A percentile compares a stretch with the other conserved stretches of the same genome.
phyloP scores from a whole-genome alignment of 2,888 invertebrate species.

The Thera obeliscata region DNA sequence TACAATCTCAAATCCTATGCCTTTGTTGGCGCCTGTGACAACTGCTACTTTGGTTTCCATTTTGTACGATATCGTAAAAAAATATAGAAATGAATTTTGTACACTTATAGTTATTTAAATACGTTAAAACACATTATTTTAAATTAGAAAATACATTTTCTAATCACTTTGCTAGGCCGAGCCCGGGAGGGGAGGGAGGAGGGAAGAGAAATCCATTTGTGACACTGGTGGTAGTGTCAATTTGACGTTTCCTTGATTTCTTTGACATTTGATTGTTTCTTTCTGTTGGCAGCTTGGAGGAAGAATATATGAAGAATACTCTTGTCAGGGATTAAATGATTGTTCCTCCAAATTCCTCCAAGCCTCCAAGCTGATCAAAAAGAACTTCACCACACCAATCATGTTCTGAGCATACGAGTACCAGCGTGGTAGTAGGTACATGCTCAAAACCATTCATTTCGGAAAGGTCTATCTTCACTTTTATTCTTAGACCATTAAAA shows the following conservation, averaged over 20 bases:
- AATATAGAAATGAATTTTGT: slow-evolving; percentile 28
- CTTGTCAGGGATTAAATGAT: too few relatives aligned
- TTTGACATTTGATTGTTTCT: not conserved
- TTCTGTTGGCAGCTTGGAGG: not conserved
- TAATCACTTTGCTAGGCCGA: slow-evolving; percentile 28
- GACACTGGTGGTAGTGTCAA: slow-evolving; percentile 8
- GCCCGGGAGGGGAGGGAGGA: slow-evolving; percentile 11
- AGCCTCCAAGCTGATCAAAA: too few relatives aligned
- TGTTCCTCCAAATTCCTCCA: too few relatives aligned
- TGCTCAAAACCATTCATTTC: too few relatives aligned
- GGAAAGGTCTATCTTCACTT: too few relatives aligned
- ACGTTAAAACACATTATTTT: slow-evolving; percentile 39
- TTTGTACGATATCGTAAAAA: slow-evolving; percentile 57
- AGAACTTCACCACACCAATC: too few relatives aligned
- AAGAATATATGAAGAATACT: too few relatives aligned
- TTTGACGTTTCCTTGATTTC: not conserved
- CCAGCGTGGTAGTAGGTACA: too few relatives aligned
- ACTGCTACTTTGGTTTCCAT: slow-evolving; percentile 83
- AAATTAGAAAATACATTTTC: slow-evolving; percentile 38
- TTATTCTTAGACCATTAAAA: too few relatives aligned
- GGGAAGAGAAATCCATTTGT: not conserved
- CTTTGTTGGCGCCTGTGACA: slow-evolving; percentile 78
- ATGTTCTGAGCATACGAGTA: too few relatives aligned
- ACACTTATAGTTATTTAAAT: slow-evolving; percentile 36
- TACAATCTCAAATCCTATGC: slow-evolving; percentile 79